A percentile compares a stretch with the other conserved stretches of the same genome.
Evolutionary conservation across 1,140 invertebrate genomes (phyloP).

Genomic region (Lepidostoma basale): DNA sequence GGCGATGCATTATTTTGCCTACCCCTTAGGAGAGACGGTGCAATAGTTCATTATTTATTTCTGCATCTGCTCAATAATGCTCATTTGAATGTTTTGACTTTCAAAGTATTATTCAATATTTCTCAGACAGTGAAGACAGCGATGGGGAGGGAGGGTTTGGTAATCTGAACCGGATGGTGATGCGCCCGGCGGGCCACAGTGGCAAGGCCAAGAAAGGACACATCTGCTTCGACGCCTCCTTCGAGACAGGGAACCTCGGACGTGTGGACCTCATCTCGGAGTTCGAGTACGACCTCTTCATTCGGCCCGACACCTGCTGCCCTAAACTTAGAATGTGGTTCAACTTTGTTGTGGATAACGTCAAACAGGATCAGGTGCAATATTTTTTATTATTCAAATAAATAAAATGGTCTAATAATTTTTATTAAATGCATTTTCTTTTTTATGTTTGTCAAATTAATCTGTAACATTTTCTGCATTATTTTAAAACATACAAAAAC

Average conservation of each 20-base stretch:
- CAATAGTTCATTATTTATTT: background rate
- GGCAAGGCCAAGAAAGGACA: conserved; percentile 94
- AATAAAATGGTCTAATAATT: too few species aligned
- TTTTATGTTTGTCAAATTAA: too few species aligned
- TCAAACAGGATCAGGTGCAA: conserved; percentile 83
- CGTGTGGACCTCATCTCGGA: conserved; percentile 92
- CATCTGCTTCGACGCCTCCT: conserved; percentile 96
- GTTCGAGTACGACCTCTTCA: conserved; percentile 95
- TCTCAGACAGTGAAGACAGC: conserved; percentile 91
- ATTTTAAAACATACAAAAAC: too few species aligned
- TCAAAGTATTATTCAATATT: background rate
- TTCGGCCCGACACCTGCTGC: conserved; percentile 95
- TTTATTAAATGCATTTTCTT: too few species aligned
- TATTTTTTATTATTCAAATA: background rate
- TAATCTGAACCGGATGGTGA: conserved; percentile 91
- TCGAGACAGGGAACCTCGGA: conserved; percentile 96
- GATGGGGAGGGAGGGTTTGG: conserved; percentile 93
- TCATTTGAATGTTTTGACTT: too few species aligned
- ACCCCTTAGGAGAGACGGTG: too few species aligned
- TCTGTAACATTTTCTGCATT: too few species aligned
- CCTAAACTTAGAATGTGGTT: conserved; percentile 94
- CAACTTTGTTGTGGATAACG: conserved; percentile 98
- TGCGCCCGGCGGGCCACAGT: conserved; percentile 90
- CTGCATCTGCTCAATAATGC: background rate
- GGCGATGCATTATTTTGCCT: too few species aligned